These are phyloP conservation scores for Oceanites oceanicus DNA, from an alignment of 2,113 vertebrate genomes.

Conservation along the genomic window DNA sequence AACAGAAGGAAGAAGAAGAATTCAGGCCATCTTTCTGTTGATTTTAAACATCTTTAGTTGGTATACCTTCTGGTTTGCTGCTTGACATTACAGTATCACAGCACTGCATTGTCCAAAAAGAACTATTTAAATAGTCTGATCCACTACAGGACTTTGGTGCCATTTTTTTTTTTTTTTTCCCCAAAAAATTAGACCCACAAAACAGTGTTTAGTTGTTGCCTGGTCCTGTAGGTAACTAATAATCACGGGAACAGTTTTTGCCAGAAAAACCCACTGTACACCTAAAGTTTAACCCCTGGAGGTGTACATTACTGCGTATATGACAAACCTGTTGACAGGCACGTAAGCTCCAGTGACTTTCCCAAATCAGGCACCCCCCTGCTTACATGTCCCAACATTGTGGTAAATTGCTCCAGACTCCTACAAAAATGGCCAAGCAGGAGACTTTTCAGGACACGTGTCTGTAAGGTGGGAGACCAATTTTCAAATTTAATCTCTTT, in stretches of 20 bases:
- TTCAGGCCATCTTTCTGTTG: not conserved
- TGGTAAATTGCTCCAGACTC: not conserved
- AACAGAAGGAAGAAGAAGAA: not conserved
- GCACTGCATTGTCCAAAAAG: not conserved
- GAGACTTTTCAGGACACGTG: not conserved
- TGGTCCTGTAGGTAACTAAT: not conserved
- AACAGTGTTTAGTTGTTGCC: not conserved
- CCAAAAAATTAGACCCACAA: not conserved
- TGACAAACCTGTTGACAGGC: not conserved
- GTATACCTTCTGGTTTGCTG: not conserved
- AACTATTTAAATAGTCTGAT: not conserved
- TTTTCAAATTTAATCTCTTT: not conserved
- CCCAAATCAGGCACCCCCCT: not conserved
- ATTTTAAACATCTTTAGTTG: not conserved
- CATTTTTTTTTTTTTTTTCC: not conserved
- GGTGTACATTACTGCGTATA: fast-evolving
- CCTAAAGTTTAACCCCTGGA: not conserved
- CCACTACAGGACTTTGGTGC: not conserved
- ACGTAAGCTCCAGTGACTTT: not conserved
- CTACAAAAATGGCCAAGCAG: not conserved
- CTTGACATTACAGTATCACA: not conserved
- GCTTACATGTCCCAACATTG: not conserved
- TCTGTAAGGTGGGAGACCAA: fast-evolving
- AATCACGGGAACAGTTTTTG: not conserved
- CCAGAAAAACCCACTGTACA: not conserved